Percentiles rank a stretch among this genome's conserved stretches.
Conservation (phyloP, 2,888 invertebrate genomes). For the Pheosia tremula region DNA sequence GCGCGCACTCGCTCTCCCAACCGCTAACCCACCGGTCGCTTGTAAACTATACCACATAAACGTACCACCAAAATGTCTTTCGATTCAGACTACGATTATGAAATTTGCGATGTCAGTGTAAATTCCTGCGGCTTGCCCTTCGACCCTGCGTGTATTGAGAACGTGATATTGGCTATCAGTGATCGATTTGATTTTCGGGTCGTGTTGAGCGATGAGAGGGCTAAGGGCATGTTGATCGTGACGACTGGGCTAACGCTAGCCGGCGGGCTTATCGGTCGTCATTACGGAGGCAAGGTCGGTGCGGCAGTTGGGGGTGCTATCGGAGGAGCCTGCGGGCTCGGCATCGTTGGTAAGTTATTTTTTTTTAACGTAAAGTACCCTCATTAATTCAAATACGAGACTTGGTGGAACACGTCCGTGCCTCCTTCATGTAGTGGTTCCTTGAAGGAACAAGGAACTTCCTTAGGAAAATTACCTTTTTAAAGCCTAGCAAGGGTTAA, state of each 20-base stretch:
- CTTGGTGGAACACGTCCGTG: too few relatives aligned
- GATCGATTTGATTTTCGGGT: constrained; percentile 73
- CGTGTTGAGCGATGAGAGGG: constrained; percentile 52
- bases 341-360: constrained; percentile 62
- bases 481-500: too few relatives aligned
- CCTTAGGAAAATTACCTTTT: too few relatives aligned
- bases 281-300: constrained; percentile 72
- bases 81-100: constrained; percentile 51
- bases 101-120: constrained; percentile 45
- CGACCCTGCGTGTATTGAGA: constrained; percentile 61
- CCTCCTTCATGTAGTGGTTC: too few relatives aligned
- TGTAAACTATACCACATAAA: constrained; percentile 2
- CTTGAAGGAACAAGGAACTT: too few relatives aligned
- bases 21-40: neutral
- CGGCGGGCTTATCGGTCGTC: constrained; percentile 68
- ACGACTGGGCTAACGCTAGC: constrained; percentile 69
- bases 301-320: constrained; percentile 71
- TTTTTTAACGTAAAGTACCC: neutral
- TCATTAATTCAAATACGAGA: neutral
- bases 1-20: neutral
- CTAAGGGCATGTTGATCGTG: constrained; percentile 57
- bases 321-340: constrained; percentile 73
- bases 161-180: constrained; percentile 62
- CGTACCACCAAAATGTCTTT: constrained; percentile 35
- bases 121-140: constrained; percentile 55